Base-by-base conservation (phyloP, 2,888 invertebrate species). In the Drosophila suboccidentalis region DNA sequence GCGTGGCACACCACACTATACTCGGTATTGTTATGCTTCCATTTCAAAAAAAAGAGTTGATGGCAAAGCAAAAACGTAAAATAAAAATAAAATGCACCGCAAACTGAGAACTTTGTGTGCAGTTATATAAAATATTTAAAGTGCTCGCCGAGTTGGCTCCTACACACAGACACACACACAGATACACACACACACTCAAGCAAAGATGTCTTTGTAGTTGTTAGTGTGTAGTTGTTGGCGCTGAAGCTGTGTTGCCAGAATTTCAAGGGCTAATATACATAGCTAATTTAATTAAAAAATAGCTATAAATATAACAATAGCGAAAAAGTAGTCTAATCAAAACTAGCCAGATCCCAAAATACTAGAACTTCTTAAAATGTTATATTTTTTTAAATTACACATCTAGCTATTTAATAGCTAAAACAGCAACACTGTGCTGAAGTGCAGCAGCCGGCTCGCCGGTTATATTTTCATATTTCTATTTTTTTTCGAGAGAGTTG, bases 121-220 rank as follows among this genome's bases (percentile, higher is more conserved):
- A 86, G 78, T 83, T 78, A 64, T 60, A 78, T 71, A 61, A 75
- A 80, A 88, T 83, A 78, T 88, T 88, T 88, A 86, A 86, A 86
- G 84, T 83, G 64, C 57, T 64, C 66, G 55, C 8, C 47, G 64
- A 68, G 61, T 57, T 67, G 62, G 61, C 61, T 41, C 47, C 49
- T 64, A 69, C 41, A 68, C 68, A 62, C 41, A 54, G 49, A 69
- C 36, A 41, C 50, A 66, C 53, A 36, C 4, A 36, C 34, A 11
- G 13, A 65, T 53, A 47, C 36, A 54, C 17, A 36, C 41, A 68
- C 36, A 22, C 15, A 44, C n/a, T n/a, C 36, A 51, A 50, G 22
- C 41, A 15, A 19, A 15, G 13, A 11, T 36, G 34, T 22, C 34
- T 55, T 19, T 71, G 61, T 76, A 36, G 72, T 72, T 58, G 60